These are phyloP conservation scores for Maniola hyperantus DNA, from an alignment of 2,888 invertebrate species.

Conservation along the genomic window DNA sequence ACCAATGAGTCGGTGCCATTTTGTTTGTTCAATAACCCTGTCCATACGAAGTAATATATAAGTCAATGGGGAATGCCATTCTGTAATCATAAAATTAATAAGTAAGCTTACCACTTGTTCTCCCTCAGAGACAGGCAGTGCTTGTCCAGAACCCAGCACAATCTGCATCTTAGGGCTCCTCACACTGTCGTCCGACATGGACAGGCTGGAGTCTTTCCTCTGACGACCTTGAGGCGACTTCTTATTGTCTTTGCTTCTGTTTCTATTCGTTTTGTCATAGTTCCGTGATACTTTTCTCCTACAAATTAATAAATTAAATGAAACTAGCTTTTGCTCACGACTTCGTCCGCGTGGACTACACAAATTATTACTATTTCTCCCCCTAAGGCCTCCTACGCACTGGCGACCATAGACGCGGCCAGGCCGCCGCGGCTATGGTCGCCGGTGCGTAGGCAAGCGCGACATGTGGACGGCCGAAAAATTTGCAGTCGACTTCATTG, in stretches of 20 bases:
- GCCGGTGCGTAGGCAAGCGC: no score
- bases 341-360: no score
- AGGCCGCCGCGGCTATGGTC: no score
- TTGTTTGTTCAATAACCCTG: no score
- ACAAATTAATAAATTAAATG: background rate
- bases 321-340: background rate
- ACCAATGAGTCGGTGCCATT: no score
- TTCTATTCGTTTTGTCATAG: conserved; percentile 56
- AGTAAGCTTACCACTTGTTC: conserved; percentile 79
- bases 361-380: no score
- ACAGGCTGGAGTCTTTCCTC: conserved; percentile 63
- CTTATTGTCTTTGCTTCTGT: conserved; percentile 57
- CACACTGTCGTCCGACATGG: conserved; percentile 64
- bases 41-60: no score
- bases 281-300: conserved; percentile 66
- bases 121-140: conserved; percentile 82
- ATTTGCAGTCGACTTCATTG: no score
- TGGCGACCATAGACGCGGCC: no score
- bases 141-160: conserved; percentile 77
- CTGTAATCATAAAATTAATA: background rate
- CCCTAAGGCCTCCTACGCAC: no score
- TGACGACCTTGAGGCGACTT: conserved; percentile 63
- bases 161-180: conserved; percentile 76
- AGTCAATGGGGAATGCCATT: no score
- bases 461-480: no score